Evolutionary conservation across 2,797 vertebrate genomes (phyloP), one percentile per base, ranked within the genome.

Genomic region (Urophycis tenuis): DNA sequence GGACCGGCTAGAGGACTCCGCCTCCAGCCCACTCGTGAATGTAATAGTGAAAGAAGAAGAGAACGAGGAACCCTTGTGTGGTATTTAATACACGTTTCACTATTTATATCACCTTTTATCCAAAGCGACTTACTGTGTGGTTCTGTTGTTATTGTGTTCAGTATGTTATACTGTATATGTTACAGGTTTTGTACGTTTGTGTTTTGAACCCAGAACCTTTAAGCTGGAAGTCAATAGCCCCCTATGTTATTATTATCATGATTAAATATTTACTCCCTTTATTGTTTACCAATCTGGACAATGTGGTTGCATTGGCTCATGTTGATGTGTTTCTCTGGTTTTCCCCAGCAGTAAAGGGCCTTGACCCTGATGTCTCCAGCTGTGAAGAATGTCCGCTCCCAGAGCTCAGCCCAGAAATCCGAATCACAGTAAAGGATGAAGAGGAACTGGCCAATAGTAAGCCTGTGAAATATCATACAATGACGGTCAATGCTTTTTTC

Each of bases 41-140:
- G 88, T 92, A 64, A 85, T 89, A 0, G 86, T 91, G 53, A 92
- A 92, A 75, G 89, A 91, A 64, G 91, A 92, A 75, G 90, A 91
- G 78, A 87, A 91, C 8, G 90, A 92, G 81, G 83, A 90, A 14
- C 87, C 85, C n/a, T 77, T 92, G 73, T 90, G 81, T 36, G 87
- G 91, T 92, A 87, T 17, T 12, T 75, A 33, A 22, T 49, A 5
- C 15, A 15, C 7, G 17, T 25, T 25, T 60, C 25, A 60, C 53
- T 60, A 60, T 22, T 35, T 15, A 49, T 22, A 19, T n/a, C n/a
- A n/a, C n/a, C 2, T 49, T 22, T 49, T 49, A 49, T 49, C 45
- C 45, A 49, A 49, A 49, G 45, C 2, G 5, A 49, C 45, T 49
- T 22, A 41, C 12, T 19, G 45, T 49, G 17, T 49, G 39, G 12